Percentiles rank a stretch among this genome's conserved stretches.
Conservation (phyloP, 2,113 vertebrate species). For the Lophotis ruficrista region DNA sequence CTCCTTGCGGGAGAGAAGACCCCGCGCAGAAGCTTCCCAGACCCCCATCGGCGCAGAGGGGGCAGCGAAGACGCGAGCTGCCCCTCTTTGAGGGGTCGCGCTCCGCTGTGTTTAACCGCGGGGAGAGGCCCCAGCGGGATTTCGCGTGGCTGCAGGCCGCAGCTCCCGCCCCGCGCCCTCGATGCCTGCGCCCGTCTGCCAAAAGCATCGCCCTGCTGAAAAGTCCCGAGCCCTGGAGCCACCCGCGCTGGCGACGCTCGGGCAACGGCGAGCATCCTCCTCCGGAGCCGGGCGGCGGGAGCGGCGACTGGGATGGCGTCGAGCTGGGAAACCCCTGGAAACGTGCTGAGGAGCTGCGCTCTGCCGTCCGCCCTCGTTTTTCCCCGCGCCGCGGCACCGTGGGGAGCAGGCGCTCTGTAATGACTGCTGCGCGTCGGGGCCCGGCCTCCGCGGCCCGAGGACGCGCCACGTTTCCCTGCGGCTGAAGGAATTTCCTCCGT, state of each 20-base stretch:
- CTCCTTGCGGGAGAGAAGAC: neutral
- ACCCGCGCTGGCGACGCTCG: rapidly evolving
- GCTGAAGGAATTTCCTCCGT: neutral
- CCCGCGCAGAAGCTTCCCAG: neutral
- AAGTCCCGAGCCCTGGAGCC: rapidly evolving
- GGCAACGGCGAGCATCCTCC: neutral
- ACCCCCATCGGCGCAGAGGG: neutral
- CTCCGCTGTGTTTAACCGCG: rapidly evolving
- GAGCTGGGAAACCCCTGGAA: neutral
- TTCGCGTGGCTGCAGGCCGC: neutral
- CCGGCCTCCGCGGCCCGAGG: rapidly evolving
- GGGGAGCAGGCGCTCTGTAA: neutral
- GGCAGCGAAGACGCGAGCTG: rapidly evolving
- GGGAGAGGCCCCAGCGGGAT: rapidly evolving
- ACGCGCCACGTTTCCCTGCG: rapidly evolving
- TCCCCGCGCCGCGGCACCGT: rapidly evolving
- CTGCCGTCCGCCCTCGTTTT: neutral
- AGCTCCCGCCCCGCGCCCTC: neutral
- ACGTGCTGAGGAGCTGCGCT: neutral
- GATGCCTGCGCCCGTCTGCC: neutral
- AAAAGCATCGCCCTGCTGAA: neutral
- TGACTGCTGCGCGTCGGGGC: rapidly evolving
- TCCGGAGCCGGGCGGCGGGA: rapidly evolving
- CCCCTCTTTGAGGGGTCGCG: neutral
- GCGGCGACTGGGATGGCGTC: rapidly evolving